Percentiles rank a stretch among this genome's conserved stretches.
These are phyloP conservation scores for Grus americana DNA, from an alignment of 2,113 vertebrate genomes.

Conservation along the genomic window DNA sequence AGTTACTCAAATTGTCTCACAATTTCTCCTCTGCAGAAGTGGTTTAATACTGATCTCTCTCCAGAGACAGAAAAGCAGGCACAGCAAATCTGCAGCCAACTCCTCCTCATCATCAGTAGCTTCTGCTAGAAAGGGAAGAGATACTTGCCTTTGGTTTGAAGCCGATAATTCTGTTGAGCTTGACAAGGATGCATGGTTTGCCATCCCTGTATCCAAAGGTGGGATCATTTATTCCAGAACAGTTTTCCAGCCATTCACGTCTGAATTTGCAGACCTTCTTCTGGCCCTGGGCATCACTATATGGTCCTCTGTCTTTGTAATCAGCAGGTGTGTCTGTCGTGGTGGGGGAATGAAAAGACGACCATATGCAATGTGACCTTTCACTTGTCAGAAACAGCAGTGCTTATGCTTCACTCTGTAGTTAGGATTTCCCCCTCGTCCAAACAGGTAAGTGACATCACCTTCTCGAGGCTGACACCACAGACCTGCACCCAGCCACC, in stretches of 20 bases:
- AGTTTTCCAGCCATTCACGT: constrained; percentile 78
- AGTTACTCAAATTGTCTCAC: background rate
- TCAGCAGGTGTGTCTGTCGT: constrained; percentile 19
- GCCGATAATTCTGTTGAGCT: constrained; percentile 93
- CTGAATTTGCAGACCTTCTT: constrained; percentile 84
- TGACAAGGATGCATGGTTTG: constrained; percentile 90
- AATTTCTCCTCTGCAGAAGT: background rate
- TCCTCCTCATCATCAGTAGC: background rate
- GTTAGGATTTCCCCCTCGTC: background rate
- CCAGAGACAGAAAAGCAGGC: background rate
- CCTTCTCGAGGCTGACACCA: background rate
- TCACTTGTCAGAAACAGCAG: background rate
- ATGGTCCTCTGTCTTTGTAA: constrained; percentile 75
- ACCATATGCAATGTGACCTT: background rate
- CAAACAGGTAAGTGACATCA: background rate
- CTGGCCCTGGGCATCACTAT: constrained; percentile 47
- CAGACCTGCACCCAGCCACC: background rate
- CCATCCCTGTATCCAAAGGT: constrained; percentile 82
- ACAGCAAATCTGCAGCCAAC: background rate
- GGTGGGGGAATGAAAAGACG: background rate
- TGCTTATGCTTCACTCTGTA: fast-evolving
- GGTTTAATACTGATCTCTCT: background rate
- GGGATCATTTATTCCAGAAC: constrained; percentile 77
- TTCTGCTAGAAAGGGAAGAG: background rate
- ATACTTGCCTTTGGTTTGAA: constrained; percentile 87